Conservation (phyloP, 2,113 vertebrate species). For the Atrichornis clamosus region DNA sequence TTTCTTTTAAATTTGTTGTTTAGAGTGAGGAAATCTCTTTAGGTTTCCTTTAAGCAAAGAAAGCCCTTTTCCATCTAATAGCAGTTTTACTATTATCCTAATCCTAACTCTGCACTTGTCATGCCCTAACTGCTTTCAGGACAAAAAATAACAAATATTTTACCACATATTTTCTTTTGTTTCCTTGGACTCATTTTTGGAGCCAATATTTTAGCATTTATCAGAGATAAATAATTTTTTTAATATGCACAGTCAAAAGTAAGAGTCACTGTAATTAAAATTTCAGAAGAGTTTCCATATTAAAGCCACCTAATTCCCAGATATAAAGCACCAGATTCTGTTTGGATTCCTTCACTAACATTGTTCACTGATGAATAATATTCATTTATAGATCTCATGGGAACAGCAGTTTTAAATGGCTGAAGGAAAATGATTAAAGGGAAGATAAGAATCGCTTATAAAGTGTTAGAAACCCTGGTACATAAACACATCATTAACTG, state of each 20-base stretch:
- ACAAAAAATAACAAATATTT: neutral
- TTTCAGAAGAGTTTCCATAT: neutral
- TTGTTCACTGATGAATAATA: neutral
- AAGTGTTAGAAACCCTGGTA: neutral
- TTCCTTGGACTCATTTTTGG: neutral
- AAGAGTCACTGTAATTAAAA: neutral
- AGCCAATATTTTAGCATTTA: neutral
- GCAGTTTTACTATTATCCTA: neutral
- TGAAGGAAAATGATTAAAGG: neutral
- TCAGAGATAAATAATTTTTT: neutral
- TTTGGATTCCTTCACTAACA: neutral
- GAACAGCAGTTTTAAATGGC: neutral
- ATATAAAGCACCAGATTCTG: neutral
- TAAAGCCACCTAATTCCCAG: neutral
- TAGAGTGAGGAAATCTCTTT: neutral
- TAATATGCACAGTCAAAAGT: neutral
- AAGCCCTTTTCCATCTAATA: neutral
- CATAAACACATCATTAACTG: neutral
- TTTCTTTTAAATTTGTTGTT: neutral
- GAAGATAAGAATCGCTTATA: neutral
- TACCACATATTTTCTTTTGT: neutral
- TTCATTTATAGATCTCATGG: neutral
- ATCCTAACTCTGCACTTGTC: neutral
- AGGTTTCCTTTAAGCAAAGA: neutral
- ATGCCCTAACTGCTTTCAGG: neutral